phyloP scores from a whole-genome alignment of 2,888 invertebrate genomes.

The Nebria brevicollis region DNA sequence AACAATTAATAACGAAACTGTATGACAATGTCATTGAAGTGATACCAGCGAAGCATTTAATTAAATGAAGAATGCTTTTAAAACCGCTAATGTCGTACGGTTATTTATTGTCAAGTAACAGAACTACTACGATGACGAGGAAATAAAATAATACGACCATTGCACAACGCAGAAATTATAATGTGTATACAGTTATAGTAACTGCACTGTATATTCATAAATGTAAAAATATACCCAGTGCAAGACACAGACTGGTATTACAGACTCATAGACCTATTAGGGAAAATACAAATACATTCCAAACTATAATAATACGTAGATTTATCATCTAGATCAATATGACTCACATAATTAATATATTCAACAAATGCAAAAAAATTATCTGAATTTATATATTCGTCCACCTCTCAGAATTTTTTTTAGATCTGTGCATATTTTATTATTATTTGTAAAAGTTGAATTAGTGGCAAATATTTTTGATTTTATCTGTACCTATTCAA shows the following conservation, averaged over 20 bases:
- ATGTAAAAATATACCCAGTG: background rate
- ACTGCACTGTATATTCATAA: conserved; percentile 19
- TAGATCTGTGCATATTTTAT: too few relatives aligned
- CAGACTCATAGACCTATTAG: background rate
- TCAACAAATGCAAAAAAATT: too few relatives aligned
- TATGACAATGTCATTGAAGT: conserved; percentile 9
- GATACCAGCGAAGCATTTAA: background rate
- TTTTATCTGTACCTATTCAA: too few relatives aligned
- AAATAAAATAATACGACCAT: conserved; percentile 28
- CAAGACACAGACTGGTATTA: background rate
- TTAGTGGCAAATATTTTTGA: too few relatives aligned
- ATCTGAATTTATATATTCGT: too few relatives aligned
- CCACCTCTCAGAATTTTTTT: too few relatives aligned
- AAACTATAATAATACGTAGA: background rate
- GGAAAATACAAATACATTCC: background rate
- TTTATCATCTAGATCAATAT: background rate
- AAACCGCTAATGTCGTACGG: conserved; percentile 14
- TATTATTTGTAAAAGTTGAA: too few relatives aligned
- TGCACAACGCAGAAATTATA: conserved; percentile 32
- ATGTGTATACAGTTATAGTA: conserved; percentile 29
- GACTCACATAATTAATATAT: background rate
- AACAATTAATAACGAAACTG: background rate
- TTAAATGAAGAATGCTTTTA: conserved; percentile 11
- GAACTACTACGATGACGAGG: conserved; percentile 18
- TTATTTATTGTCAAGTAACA: conserved; percentile 13